A percentile compares a stretch with the other conserved stretches of the same genome.
phyloP scores from a whole-genome alignment of 2,797 vertebrate genomes.

The Corythornis leucogaster region DNA sequence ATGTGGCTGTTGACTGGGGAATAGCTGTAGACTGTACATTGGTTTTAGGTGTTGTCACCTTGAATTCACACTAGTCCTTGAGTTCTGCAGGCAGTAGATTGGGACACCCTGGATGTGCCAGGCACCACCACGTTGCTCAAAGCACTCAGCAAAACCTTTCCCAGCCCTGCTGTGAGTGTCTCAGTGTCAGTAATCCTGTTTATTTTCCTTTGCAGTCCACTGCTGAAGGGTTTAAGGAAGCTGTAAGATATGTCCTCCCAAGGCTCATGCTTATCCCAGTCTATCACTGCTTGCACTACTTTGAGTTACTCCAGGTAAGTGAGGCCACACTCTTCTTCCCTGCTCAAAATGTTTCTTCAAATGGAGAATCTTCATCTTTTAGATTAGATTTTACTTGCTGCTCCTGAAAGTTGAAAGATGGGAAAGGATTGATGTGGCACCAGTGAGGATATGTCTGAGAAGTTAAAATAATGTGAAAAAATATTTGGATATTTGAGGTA shows the following conservation, averaged over 20 bases:
- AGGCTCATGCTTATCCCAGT: slow-evolving; percentile 97
- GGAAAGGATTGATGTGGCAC: background rate
- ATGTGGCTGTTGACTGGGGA: background rate
- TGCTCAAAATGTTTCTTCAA: background rate
- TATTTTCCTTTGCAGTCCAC: slow-evolving; percentile 83
- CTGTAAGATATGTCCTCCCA: slow-evolving; percentile 94
- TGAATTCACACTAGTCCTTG: too few relatives aligned
- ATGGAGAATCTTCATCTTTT: background rate
- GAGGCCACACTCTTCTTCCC: background rate
- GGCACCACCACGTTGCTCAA: background rate
- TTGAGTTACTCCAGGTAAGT: slow-evolving; percentile 94
- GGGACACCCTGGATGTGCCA: background rate
- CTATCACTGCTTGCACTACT: slow-evolving; percentile 98
- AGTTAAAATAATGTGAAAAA: background rate
- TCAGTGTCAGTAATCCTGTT: background rate
- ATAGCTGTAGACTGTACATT: too few relatives aligned
- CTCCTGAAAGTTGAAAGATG: background rate
- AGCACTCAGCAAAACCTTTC: background rate
- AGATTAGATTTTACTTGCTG: background rate
- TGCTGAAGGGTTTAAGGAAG: slow-evolving; percentile 95
- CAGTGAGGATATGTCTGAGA: background rate
- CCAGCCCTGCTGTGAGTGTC: background rate
- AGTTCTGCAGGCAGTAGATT: too few relatives aligned
- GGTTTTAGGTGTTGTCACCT: too few relatives aligned
- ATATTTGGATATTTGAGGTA: background rate